phyloP scores from a whole-genome alignment of 2,113 vertebrate genomes.

The Anguilla rostrata region DNA sequence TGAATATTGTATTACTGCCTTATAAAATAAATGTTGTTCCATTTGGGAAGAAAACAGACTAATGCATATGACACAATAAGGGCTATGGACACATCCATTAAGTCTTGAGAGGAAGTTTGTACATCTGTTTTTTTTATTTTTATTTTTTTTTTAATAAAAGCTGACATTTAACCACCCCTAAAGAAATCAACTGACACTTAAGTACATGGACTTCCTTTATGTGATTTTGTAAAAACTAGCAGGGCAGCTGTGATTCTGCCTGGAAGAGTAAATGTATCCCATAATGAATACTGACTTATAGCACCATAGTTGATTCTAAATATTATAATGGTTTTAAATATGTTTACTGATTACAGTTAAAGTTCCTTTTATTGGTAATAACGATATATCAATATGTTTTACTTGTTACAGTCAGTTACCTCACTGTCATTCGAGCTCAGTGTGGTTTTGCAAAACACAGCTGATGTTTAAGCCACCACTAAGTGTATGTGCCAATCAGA shows the following conservation, averaged over 20 bases:
- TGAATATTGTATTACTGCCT: constrained; percentile 1
- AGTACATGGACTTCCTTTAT: background rate
- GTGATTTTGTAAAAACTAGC: background rate
- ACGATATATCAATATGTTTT: background rate
- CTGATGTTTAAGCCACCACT: background rate
- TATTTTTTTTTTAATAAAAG: background rate
- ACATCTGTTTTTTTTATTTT: background rate
- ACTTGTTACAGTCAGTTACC: background rate
- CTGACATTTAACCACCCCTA: background rate
- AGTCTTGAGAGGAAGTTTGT: background rate
- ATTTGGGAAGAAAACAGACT: background rate
- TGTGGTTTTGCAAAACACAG: background rate
- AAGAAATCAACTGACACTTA: background rate
- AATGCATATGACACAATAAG: background rate
- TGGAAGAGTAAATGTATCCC: background rate
- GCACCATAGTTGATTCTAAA: background rate
- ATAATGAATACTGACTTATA: background rate
- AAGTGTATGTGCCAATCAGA: background rate
- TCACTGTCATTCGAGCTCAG: background rate
- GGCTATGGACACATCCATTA: background rate
- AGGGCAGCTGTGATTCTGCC: background rate
- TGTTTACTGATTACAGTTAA: background rate
- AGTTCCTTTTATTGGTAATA: background rate
- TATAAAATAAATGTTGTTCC: background rate
- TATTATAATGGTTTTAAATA: background rate